Evolutionary conservation across 35 echinoderm and acorn worm genomes (phyloP), one percentile per base, ranked within the genome.

Genomic region (Apostichopus californicus): DNA sequence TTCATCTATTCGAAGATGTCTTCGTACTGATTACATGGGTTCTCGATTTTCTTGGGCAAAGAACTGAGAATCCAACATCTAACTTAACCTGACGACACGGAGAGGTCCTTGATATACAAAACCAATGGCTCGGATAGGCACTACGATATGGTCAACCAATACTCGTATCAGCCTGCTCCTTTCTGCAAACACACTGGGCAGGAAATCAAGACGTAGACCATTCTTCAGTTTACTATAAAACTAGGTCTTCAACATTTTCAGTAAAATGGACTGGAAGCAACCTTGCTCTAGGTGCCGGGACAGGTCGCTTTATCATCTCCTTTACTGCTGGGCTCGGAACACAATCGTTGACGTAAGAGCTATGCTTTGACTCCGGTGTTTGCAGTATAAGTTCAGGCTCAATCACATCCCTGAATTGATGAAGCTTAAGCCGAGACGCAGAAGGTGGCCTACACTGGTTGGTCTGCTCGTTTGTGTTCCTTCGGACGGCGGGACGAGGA

Each of bases 381-480:
- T 56, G 34, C 34, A 46, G 34, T 46, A 46, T 46, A 4, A 56
- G 8, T 21, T 90, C 54, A 75, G 26, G 12, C 14, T 55, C 57
- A n/a, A 78, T 11, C 5, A 78, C 88, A 54, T 73, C 73, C 46
- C 21, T 73, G 22, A 90, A 90, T 70, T 77, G 25, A 77, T 90
- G 88, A 9, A 90, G 73, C 26, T 73, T 90, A n/a, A 90, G 21
- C 54, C 34, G 25, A 22, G 25, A 75, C 2, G 88, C 68, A 46
- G 88, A 78, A 2, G 88, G 88, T 78, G 88, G 88, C 18, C 88
- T 64, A 3, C 73, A 8, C n/a, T 54, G n/a, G 8, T 90, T 87
- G 6, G 25, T 87, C 86, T 59, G 86, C 23, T 87, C 86, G 64
- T 87, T 87, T n/a, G 86, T 87, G 57, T 87, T 87, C 52, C 57